phyloP scores from a whole-genome alignment of 2,113 vertebrate species.

The Vulpes lagopus region DNA sequence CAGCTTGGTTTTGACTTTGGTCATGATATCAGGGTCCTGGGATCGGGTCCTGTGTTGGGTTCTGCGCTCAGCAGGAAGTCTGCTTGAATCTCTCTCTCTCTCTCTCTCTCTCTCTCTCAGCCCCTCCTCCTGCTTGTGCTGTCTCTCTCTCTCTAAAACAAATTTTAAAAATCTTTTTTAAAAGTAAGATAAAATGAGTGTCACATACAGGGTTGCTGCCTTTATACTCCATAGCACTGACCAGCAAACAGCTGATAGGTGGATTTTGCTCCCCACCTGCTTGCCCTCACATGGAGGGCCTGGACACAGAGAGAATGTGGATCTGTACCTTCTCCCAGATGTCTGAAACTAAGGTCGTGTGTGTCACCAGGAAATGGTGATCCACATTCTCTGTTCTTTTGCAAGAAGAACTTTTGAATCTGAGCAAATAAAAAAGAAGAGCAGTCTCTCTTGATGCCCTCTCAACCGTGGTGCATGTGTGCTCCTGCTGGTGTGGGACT shows the following conservation, averaged over 20 bases:
- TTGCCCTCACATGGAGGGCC: rapidly evolving
- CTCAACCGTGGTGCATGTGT: no score
- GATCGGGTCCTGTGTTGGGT: background rate
- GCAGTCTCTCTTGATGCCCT: rapidly evolving
- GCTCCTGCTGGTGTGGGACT: rapidly evolving
- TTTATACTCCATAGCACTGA: background rate
- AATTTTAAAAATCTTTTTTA: background rate
- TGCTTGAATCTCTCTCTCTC: background rate
- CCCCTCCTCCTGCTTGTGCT: no score
- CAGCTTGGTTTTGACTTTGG: no score
- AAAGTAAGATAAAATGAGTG: background rate
- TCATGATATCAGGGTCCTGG: background rate
- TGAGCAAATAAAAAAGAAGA: background rate
- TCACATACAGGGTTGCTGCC: background rate
- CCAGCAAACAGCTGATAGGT: background rate
- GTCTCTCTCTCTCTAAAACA: background rate
- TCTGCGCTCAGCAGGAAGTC: rapidly evolving
- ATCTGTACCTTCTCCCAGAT: background rate
- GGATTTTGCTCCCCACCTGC: background rate
- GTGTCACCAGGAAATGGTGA: rapidly evolving
- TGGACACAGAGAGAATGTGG: background rate
- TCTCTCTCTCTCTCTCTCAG: no score
- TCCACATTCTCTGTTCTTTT: background rate
- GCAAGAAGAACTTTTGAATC: background rate
- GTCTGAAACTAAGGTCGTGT: rapidly evolving